phyloP scores from a whole-genome alignment of 2,113 vertebrate genomes.

The Monopterus albus region DNA sequence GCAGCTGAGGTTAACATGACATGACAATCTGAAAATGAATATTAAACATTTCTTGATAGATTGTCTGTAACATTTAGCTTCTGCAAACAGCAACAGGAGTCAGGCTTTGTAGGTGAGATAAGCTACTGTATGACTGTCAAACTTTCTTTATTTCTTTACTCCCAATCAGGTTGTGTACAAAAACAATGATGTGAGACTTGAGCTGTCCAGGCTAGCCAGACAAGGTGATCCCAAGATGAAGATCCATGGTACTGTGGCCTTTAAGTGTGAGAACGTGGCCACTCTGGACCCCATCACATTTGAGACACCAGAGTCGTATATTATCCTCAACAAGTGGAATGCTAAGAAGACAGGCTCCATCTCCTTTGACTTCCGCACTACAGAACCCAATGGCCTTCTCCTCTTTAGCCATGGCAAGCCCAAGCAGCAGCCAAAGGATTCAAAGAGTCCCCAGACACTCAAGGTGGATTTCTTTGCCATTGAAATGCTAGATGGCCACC shows the following conservation, averaged over 20 bases:
- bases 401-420: conserved; percentile 97
- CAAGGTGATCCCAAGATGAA: conserved; percentile 97
- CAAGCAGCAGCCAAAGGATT: conserved; percentile 92
- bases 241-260: conserved; percentile 94
- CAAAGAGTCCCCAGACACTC: conserved; percentile 91
- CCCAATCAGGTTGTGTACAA: conserved; percentile 94
- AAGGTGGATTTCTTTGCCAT: conserved; percentile 99
- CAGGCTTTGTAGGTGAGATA: neutral
- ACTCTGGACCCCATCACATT: conserved; percentile 98
- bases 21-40: neutral
- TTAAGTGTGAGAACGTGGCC: conserved; percentile 98
- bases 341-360: conserved; percentile 98
- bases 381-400: conserved; percentile 96
- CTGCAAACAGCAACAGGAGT: no score
- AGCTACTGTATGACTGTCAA: neutral
- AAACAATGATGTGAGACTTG: conserved; percentile 96
- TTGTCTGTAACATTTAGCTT: neutral
- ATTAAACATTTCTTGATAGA: neutral
- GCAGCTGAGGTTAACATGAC: neutral
- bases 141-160: conserved; percentile 2
- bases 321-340: conserved; percentile 96
- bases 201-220: conserved; percentile 94
- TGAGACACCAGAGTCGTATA: conserved; percentile 96
- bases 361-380: conserved; percentile 98
- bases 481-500: conserved; percentile 96